These are phyloP conservation scores for Anabacerthia variegaticeps DNA, from an alignment of 2,797 vertebrate genomes.

Conservation along the genomic window DNA sequence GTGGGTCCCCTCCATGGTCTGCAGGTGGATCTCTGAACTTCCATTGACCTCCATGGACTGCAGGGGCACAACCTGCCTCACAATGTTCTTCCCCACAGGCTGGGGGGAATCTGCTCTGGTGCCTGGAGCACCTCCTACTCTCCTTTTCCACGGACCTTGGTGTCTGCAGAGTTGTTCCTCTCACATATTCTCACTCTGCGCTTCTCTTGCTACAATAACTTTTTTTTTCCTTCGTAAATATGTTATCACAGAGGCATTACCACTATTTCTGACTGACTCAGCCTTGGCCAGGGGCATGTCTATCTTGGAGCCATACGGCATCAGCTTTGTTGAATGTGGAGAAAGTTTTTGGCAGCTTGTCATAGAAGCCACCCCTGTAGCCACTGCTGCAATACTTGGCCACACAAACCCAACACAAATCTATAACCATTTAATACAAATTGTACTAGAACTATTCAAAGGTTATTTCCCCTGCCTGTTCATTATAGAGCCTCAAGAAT, in stretches of 20 bases:
- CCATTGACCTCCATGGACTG: neutral
- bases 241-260: neutral
- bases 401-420: neutral
- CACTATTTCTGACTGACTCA: neutral
- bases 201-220: neutral
- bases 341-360: neutral
- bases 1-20: neutral
- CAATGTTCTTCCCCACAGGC: neutral
- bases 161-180: neutral
- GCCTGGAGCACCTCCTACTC: neutral
- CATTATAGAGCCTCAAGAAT: neutral
- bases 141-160: neutral
- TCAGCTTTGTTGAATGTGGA: rapidly evolving
- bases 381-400: neutral
- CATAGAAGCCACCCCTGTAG: neutral
- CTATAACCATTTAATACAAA: neutral
- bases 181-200: neutral
- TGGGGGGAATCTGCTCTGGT: neutral
- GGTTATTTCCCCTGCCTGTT: neutral
- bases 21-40: neutral
- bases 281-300: neutral
- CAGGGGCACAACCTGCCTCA: neutral
- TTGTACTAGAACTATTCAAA: neutral
- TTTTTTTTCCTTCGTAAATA: neutral
- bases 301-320: neutral